Base-by-base conservation (phyloP, 2,888 invertebrate species). In the Eilema sororculum region DNA sequence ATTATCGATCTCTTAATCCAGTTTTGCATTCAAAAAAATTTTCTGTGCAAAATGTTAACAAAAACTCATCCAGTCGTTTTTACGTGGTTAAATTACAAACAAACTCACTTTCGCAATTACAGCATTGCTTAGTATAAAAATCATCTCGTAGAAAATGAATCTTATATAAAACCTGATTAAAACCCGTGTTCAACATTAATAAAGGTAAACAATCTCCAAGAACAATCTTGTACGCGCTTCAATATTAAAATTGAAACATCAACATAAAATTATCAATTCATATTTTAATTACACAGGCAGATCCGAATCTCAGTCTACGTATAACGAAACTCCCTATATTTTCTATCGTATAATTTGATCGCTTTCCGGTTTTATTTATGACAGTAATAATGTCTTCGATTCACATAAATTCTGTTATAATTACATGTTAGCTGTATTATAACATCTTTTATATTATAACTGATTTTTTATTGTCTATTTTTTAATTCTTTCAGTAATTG, bases 361-460 rank as follows among this genome's bases (percentile, higher is more conserved):
- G 81, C 81, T 80, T 80, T 72, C 76, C 82, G 72, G 69, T 83
- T 82, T 88, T 86, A 90, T 91, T 90, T 91, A 91, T 87, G 79
- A 78, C 57, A 65, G 86, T 81, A 88, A 87, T 90, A 89, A 90
- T 85, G 84, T 85, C 84, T 88, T 88, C 84, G 83, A 87, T 89
- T 86, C 86, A 84, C 86, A 89, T 90, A 89, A 89, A 90, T 90
- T 79, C 80, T 70, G 76, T 77, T 87, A 85, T 90, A 91, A 91
- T 91, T 90, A 87, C 78, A 87, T 67, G 83, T 85, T 86, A 79
- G 72, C 74, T 75, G 73, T 77, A 78, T 85, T 83, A 66, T 84
- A 82, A 83, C 80, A 82, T 77, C 73, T 77, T 71, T 78, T 74
- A 75, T 74, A 81, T 79, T 78, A 71, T 78, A 74, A 68, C 65